These are phyloP conservation scores for Drosophila anomalata DNA, from an alignment of 2,888 invertebrate species.

Conservation along the genomic window DNA sequence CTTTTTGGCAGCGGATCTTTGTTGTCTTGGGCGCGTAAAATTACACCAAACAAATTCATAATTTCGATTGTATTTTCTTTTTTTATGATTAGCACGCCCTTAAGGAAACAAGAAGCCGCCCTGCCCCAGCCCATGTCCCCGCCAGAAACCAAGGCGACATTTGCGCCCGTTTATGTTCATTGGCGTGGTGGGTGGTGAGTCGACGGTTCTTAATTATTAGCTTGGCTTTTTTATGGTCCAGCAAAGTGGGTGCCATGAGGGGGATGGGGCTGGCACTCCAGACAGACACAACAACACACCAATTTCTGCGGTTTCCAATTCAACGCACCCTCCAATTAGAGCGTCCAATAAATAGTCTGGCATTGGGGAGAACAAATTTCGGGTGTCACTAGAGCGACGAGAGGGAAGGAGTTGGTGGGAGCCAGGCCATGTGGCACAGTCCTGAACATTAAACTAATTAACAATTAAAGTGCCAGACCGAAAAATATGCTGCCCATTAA, in stretches of 20 bases:
- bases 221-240: conserved; percentile 72
- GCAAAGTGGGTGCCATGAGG: conserved; percentile 50
- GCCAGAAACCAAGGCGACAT: conserved; percentile 47
- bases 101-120: conserved; percentile 20
- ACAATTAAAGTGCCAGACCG: conserved; percentile 74
- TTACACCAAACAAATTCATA: conserved; percentile 77
- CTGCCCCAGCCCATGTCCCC: background rate
- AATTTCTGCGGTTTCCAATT: conserved; percentile 78
- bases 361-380: conserved; percentile 56
- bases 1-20: background rate
- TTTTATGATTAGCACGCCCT: conserved; percentile 78
- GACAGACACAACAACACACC: conserved; percentile 46
- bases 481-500: conserved; percentile 73
- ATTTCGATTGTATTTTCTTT: conserved; percentile 72
- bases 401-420: conserved; percentile 4
- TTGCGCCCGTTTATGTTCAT: conserved; percentile 76
- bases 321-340: conserved; percentile 78
- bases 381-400: conserved; percentile 2
- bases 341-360: conserved; percentile 72
- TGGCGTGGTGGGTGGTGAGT: conserved; percentile 27
- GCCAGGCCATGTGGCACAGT: conserved; percentile 70
- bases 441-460: conserved; percentile 75
- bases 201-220: conserved; percentile 70
- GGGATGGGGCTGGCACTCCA: conserved; percentile 27
- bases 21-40: conserved; percentile 68